Evolutionary conservation across 2,113 vertebrate species (phyloP).

Genomic region (Chloebia gouldiae): DNA sequence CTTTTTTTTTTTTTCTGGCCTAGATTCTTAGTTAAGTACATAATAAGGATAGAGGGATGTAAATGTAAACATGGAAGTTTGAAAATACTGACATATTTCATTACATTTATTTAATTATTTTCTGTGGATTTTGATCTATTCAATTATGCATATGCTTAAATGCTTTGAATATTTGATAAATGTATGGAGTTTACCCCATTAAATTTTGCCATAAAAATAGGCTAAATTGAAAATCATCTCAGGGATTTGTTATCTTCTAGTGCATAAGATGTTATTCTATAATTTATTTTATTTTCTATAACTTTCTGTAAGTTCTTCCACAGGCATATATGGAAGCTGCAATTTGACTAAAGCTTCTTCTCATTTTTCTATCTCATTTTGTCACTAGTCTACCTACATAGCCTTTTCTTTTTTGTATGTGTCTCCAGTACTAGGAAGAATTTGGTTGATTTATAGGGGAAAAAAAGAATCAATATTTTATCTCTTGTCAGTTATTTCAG

Average conservation of each 20-base stretch:
- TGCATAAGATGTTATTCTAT: not conserved
- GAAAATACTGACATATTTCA: not conserved
- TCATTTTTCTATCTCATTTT: not conserved
- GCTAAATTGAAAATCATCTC: not conserved
- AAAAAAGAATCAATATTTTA: not conserved
- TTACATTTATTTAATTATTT: not conserved
- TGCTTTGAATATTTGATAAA: not conserved
- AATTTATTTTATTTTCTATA: not conserved
- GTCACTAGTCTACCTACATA: not conserved
- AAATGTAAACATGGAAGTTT: not conserved
- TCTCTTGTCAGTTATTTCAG: not conserved
- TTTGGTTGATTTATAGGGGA: not conserved
- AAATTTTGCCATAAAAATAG: not conserved
- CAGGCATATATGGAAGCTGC: rapidly evolving
- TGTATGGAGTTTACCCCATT: not conserved
- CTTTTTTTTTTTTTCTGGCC: not conserved
- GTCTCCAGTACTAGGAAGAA: not conserved
- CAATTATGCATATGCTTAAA: not conserved
- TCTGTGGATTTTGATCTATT: not conserved
- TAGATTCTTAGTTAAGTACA: not conserved
- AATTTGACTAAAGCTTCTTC: not conserved
- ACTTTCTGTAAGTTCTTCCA: not conserved
- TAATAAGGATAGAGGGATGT: not conserved
- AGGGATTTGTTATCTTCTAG: not conserved
- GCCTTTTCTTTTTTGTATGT: not conserved